Evolutionary conservation across 1,140 invertebrate genomes (phyloP), one percentile per base, ranked within the genome.

Genomic region (Sitophilus oryzae): DNA sequence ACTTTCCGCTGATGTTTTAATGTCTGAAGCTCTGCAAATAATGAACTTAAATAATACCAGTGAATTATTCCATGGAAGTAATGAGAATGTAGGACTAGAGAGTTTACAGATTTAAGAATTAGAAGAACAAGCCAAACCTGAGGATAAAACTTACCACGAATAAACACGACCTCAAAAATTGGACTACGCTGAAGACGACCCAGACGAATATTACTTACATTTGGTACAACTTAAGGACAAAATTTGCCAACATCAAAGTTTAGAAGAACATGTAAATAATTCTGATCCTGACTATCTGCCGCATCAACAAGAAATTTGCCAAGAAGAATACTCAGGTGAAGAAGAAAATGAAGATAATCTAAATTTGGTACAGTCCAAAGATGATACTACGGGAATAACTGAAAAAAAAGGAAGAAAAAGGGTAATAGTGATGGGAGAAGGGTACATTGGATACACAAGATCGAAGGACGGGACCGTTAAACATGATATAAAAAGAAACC

Each of bases 401-500:
- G 19, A 22, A 47, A 47, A 14, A 34, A 52, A 16, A 30, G 11
- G 30, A 52, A 44, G 22, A 43, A 41, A 34, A 44, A 25, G 20
- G 19, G 18, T 41, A 25, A 52, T 44, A 43, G 21, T 52, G 50
- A 18, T 19, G 11, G 50, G 50, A 52, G 40, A 52, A 45, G 23
- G 14, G 23, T 52, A 45, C 23, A 16, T 44, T 43, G 41, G 50
- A 42, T 52, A 43, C 14, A 44, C 50, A 23, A 52, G 38, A 44
- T 22, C 16, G 15, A 52, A 52, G 35, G 41, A 34, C 14, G 50
- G 9, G 18, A 43, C n/a, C 11, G 22, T 52, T 52, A 41, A 52
- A 52, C 50, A 52, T 14, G 38, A 44, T 44, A 20, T 18, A 19
- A 43, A 9, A 52, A 52, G 41, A 44, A 23, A 19, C n/a, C 18